These are phyloP conservation scores for Buphagus erythrorhynchus DNA, from an alignment of 2,797 vertebrate genomes.

Conservation along the genomic window DNA sequence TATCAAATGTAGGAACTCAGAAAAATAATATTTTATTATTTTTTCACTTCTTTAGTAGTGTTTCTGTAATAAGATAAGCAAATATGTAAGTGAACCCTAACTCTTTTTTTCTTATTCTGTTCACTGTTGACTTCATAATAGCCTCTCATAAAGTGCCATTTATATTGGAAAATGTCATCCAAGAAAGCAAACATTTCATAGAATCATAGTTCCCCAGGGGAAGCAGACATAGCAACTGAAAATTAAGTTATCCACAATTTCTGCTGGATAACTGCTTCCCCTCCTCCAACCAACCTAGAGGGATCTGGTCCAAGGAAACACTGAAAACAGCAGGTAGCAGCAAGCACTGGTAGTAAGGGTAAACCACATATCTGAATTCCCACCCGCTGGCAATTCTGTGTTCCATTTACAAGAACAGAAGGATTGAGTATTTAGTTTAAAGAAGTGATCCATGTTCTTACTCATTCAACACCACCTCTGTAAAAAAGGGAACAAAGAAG, in stretches of 20 bases:
- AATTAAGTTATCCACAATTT: neutral
- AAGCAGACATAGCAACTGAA: neutral
- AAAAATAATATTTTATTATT: neutral
- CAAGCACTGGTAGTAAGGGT: neutral
- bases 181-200: conserved; percentile 25
- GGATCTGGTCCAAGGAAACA: neutral
- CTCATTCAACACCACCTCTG: neutral
- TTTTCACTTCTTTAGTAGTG: neutral
- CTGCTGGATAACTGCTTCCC: neutral
- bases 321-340: neutral
- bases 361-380: neutral
- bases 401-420: neutral
- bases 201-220: neutral
- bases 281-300: neutral
- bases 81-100: neutral
- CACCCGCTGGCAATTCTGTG: neutral
- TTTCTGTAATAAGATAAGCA: neutral
- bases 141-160: neutral
- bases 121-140: neutral
- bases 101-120: neutral
- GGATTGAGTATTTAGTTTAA: neutral
- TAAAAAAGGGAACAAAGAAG: neutral
- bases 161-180: neutral
- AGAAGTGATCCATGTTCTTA: neutral
- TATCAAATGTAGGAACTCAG: neutral